Evolutionary conservation across 1,140 invertebrate species (phyloP).

Genomic region (Euura saliciscinereae): DNA sequence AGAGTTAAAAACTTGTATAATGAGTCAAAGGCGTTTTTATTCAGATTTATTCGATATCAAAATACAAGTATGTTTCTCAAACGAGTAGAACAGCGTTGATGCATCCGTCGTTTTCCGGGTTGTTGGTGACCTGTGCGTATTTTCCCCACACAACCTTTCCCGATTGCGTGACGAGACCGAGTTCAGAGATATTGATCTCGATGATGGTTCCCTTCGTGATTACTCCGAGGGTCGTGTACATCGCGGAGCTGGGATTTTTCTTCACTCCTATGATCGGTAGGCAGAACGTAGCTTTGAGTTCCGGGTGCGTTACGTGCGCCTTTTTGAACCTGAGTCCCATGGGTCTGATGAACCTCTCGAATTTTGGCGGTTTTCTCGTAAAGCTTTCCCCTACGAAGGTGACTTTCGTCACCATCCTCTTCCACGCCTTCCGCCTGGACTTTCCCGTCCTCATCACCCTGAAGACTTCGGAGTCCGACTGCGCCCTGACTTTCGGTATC

Average conservation of each 20-base stretch:
- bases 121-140: constrained; percentile 99
- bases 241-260: constrained; percentile 97
- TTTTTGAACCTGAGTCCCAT: constrained; percentile 97
- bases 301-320: constrained; percentile 98
- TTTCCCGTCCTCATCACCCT: constrained; percentile 95
- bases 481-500: constrained; percentile 96
- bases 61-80: constrained; percentile 62
- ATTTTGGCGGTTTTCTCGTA: constrained; percentile 98
- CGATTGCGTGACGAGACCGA: constrained; percentile 97
- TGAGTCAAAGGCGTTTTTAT: not conserved
- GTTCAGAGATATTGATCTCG: constrained; percentile 98
- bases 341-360: constrained; percentile 98
- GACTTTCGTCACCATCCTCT: constrained; percentile 99
- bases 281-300: constrained; percentile 98
- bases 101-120: constrained; percentile 99
- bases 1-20: no score
- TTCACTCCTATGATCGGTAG: constrained; percentile 99
- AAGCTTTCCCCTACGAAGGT: constrained; percentile 98
- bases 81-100: constrained; percentile 98
- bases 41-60: not conserved
- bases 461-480: constrained; percentile 98
- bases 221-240: constrained; percentile 97
- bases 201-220: constrained; percentile 98
- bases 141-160: constrained; percentile 99
- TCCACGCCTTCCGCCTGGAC: constrained; percentile 96